Conservation (phyloP, 1,140 invertebrate species). For the Saccostrea cuccullata region DNA sequence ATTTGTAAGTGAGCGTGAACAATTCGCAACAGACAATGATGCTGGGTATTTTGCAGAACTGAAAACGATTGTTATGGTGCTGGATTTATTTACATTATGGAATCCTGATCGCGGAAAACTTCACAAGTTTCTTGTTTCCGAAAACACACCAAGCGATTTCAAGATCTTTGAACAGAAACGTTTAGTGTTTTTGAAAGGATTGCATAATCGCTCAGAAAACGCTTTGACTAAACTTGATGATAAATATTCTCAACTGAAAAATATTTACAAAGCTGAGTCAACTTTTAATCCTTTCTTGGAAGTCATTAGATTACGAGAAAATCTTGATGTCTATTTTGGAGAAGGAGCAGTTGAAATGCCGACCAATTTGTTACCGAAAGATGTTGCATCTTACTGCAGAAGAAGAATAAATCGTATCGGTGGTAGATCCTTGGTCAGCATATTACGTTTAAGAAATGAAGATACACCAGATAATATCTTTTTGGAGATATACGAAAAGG, state of each 20-base stretch:
- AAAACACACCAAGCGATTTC: no score
- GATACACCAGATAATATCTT: background rate
- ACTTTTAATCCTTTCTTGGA: constrained; percentile 31
- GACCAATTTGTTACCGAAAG: constrained; percentile 38
- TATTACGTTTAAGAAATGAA: constrained; percentile 45
- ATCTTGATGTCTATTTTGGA: constrained; percentile 61
- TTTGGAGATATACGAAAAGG: background rate
- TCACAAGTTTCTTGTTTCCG: constrained; percentile 59
- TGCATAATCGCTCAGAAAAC: no score
- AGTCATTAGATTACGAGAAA: constrained; percentile 46
- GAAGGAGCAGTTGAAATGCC: constrained; percentile 57
- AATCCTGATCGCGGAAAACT: background rate
- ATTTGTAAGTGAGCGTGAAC: constrained; percentile 47
- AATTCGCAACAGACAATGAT: constrained; percentile 47
- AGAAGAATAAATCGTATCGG: constrained; percentile 50
- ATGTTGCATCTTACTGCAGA: constrained; percentile 52
- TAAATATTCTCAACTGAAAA: constrained; percentile 53
- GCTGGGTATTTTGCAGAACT: constrained; percentile 60
- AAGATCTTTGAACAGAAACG: no score
- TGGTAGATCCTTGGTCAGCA: constrained; percentile 43
- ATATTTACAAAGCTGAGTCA: constrained; percentile 11
- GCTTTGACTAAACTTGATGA: no score
- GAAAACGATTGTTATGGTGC: constrained; percentile 45
- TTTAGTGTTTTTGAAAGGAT: no score
- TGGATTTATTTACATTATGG: constrained; percentile 47